Evolutionary conservation across 2,113 vertebrate species (phyloP), one percentile per base, ranked within the genome.

Genomic region (Indicator maculatus): DNA sequence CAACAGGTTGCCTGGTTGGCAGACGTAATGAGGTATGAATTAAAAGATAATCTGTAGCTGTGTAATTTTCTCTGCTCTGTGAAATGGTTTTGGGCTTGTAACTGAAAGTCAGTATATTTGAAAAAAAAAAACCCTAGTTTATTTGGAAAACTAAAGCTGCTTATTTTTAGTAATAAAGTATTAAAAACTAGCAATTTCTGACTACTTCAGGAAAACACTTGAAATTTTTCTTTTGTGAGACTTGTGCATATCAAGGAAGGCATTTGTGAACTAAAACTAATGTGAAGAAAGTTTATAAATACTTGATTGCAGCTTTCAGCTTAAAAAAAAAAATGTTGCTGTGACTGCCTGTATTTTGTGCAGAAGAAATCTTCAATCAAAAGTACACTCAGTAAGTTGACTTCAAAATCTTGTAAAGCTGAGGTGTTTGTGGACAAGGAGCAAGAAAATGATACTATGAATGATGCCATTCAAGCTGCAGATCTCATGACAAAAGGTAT

Each of bases 401-500:
- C 96, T 31, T 96, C 98, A 39, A 99, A 99, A 96, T 93, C 97
- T 88, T 97, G 96, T 74, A 98, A 98, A 93, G 94, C 97, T 59
- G 98, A 98, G 77, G 76, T 90, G 30, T 66, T 90, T 69, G 94
- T 97, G n/a, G 97, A 97, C 77, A 93, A 97, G 44, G 98, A 98
- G 59, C 97, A 98, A 41, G 98, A 98, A 92, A 97, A 97, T 89
- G 96, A 97, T 64, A 94, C 92, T 44, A 50, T 74, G 53, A 97
- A 97, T 81, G 97, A 92, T 79, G 70, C 88, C 9, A 80, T 98
- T 59, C 97, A 96, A 93, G 98, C 98, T 5, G 98, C 96, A 96
- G 98, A 99, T 92, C 98, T 99, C 59, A 98, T 99, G 98, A 93
- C 97, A 77, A 98, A 98, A 98, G 98, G 99, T 99, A 92, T 39